Evolutionary conservation across 1,140 invertebrate genomes (phyloP).

Genomic region (Drosophila kohkoa): DNA sequence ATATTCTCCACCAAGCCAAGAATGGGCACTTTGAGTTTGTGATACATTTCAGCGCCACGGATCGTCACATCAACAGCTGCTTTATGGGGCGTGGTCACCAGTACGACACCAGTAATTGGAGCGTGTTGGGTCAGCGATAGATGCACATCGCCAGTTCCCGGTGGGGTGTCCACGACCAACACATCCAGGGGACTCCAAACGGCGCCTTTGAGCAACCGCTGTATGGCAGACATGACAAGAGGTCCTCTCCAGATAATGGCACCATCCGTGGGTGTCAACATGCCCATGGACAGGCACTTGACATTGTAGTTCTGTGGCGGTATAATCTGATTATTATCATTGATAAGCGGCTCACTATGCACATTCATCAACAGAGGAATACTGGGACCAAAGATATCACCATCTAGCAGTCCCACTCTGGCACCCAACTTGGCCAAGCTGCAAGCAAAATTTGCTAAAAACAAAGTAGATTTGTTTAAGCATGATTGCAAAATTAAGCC

Average conservation of each 20-base stretch:
- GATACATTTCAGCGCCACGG: constrained; percentile 92
- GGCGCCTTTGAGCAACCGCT: constrained; percentile 93
- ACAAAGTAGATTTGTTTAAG: background rate
- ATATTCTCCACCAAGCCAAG: constrained; percentile 95
- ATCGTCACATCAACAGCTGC: constrained; percentile 92
- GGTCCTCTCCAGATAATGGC: constrained; percentile 95
- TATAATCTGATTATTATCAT: constrained; percentile 92
- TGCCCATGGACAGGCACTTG: constrained; percentile 98
- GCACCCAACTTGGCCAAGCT: constrained; percentile 85
- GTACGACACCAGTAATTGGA: constrained; percentile 90
- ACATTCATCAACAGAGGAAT: constrained; percentile 97
- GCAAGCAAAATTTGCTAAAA: constrained; percentile 92
- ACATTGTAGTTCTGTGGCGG: constrained; percentile 95
- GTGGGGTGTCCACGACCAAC: constrained; percentile 95
- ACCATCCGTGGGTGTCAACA: constrained; percentile 91
- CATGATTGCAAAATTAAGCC: background rate
- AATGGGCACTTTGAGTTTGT: constrained; percentile 92
- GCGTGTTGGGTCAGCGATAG: constrained; percentile 94
- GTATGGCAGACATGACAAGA: constrained; percentile 97
- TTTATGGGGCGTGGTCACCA: constrained; percentile 94
- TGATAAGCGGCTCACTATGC: constrained; percentile 90
- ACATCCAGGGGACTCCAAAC: constrained; percentile 93
- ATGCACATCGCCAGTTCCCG: constrained; percentile 96
- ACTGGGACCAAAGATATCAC: constrained; percentile 96
- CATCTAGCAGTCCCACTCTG: constrained; percentile 93